A percentile compares a stretch with the other conserved stretches of the same genome.
Evolutionary conservation across 30 jellyfish, hydroid and myxozoan genomes (phyloP).

Genomic region (Sanderia malayensis): DNA sequence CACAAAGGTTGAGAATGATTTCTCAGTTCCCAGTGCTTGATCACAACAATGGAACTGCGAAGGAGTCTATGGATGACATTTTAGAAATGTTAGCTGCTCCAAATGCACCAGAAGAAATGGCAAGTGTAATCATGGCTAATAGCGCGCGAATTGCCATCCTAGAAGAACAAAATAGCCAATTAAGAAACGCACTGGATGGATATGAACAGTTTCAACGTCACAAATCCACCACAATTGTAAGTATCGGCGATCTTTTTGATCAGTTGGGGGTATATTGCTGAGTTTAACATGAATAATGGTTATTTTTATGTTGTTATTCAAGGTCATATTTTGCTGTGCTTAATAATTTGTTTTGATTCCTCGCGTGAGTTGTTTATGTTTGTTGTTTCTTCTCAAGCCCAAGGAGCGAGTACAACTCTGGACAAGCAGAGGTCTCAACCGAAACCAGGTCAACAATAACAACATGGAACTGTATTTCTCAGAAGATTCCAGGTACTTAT

Average conservation of each 20-base stretch:
- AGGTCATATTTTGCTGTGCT: no score
- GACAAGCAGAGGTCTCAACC: conserved; percentile 11
- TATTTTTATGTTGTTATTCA: no score
- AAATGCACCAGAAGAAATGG: conserved; percentile 46
- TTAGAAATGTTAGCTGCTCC: conserved; percentile 1
- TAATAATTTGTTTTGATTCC: no score
- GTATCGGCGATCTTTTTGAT: no score
- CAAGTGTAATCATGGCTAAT: conserved; percentile 58
- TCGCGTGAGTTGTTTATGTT: neutral
- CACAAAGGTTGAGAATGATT: conserved; percentile 25
- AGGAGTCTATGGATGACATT: neutral
- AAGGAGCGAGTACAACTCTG: conserved; percentile 55
- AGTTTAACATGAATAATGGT: no score
- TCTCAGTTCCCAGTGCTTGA: conserved; percentile 76
- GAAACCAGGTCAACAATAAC: no score
- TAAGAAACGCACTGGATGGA: conserved; percentile 47
- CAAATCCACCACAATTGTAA: conserved; percentile 31
- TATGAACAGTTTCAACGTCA: conserved; percentile 16
- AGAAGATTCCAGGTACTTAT: neutral
- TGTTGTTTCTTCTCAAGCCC: conserved; percentile 19
- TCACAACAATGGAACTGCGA: neutral
- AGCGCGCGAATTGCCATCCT: conserved; percentile 57
- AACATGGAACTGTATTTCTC: neutral
- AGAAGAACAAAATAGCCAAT: conserved; percentile 50
- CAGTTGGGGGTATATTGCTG: no score